Conservation (phyloP, 2,113 vertebrate species). For the Rhynchomys soricoides region DNA sequence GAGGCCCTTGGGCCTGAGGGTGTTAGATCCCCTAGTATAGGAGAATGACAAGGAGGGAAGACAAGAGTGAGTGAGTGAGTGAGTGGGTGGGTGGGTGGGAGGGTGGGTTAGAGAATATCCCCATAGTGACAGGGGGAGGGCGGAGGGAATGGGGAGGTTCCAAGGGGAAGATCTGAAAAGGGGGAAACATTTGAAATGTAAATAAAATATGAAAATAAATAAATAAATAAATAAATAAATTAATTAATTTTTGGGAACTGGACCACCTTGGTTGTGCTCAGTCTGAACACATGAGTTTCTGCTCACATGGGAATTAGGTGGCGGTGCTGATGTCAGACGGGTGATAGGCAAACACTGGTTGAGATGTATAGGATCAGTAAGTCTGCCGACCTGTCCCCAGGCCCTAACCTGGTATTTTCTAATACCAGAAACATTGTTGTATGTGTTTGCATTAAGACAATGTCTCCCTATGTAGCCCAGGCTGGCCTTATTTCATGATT, state of each 20-base stretch:
- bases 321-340: neutral
- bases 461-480: neutral
- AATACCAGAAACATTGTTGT: neutral
- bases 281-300: neutral
- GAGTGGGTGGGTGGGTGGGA: no score
- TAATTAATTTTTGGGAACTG: neutral
- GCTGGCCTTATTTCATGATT: neutral
- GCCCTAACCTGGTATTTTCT: neutral
- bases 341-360: neutral
- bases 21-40: no score
- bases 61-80: no score
- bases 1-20: no score
- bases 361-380: neutral
- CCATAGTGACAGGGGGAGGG: no score
- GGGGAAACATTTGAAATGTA: no score
- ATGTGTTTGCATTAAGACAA: neutral
- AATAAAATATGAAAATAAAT: no score
- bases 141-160: no score
- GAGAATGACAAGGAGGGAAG: no score
- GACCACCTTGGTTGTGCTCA: neutral
- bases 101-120: no score
- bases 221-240: conserved; percentile 15
- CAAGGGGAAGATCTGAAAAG: no score
- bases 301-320: neutral
- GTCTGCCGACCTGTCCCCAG: no score